Evolutionary conservation across 2,113 vertebrate genomes (phyloP).

Genomic region (Bubo bubo): DNA sequence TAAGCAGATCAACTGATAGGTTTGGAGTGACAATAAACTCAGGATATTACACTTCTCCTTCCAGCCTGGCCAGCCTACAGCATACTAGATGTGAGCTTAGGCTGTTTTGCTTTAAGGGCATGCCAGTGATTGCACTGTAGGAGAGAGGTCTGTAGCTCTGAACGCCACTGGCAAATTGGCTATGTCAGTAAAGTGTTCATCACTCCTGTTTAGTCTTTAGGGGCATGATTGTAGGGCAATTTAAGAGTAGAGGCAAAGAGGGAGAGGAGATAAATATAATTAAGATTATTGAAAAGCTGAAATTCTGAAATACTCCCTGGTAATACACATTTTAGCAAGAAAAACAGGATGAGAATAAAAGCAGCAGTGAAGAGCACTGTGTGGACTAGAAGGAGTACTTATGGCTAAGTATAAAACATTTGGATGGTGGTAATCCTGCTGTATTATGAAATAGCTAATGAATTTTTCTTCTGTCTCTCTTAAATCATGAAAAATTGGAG

Average conservation of each 20-base stretch:
- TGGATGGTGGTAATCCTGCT: background rate
- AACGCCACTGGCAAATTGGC: background rate
- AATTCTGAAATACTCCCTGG: background rate
- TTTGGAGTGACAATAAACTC: background rate
- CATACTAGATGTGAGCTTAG: fast-evolving
- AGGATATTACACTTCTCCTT: background rate
- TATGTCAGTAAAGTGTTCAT: background rate
- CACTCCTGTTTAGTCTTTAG: background rate
- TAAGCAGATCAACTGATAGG: background rate
- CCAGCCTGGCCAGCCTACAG: background rate
- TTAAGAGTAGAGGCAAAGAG: background rate
- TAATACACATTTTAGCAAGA: background rate
- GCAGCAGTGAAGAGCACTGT: background rate
- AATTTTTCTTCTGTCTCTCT: background rate
- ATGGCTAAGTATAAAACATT: background rate
- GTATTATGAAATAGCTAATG: background rate
- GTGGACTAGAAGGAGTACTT: background rate
- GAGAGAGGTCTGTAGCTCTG: background rate
- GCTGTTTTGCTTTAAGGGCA: background rate
- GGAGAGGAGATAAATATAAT: background rate
- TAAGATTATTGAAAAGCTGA: background rate
- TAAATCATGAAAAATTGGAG: background rate
- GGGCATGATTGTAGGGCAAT: background rate
- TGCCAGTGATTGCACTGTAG: background rate
- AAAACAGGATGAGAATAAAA: background rate